Evolutionary conservation across 2,113 vertebrate genomes (phyloP), one percentile per base, ranked within the genome.

Genomic region (Suricata suricatta): DNA sequence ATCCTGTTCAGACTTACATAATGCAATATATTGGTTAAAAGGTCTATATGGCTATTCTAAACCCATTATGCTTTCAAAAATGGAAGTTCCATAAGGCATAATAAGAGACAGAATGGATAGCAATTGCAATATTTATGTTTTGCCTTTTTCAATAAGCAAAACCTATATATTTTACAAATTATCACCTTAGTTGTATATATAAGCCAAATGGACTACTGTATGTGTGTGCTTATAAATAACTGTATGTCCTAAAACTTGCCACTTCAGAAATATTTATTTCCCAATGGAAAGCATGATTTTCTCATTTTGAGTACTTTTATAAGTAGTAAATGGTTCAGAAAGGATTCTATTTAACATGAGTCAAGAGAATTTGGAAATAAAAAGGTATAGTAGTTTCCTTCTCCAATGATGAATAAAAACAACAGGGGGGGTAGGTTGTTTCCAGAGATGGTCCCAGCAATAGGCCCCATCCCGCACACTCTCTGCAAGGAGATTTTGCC

Each of bases 21-120:
- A 97, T 47, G 16, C 33, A 96, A 79, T 94, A 91, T 54, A 81
- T 96, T 68, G 50, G 44, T 69, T 96, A 88, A 95, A 96, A 97
- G 95, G 23, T 57, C 60, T 93, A 15, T 74, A 27, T 64, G 44
- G 54, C 41, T 82, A 88, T 93, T 92, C 69, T 86, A 96, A 85
- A 94, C 6, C 77, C 83, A 80, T 77, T 94, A 96, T 79, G 52
- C 95, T 97, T 97, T 96, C 17, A 84, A 81, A 96, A 91, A 88
- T 13, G 64, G 64, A 96, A 98, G 60, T 12, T 38, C 1, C 4
- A 38, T 25, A 47, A 16, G 17, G 1, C 9, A 79, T 71, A 94
- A 52, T 27, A 16, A 80, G 87, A 69, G 82, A 57, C 21, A 85
- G 5, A 41, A 91, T 86, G n/a, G 33, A 64, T 44, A 88, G 0